Evolutionary conservation across 37 sponge, comb jelly and placozoan species (phyloP).

Genomic region (Tethya wilhelma): DNA sequence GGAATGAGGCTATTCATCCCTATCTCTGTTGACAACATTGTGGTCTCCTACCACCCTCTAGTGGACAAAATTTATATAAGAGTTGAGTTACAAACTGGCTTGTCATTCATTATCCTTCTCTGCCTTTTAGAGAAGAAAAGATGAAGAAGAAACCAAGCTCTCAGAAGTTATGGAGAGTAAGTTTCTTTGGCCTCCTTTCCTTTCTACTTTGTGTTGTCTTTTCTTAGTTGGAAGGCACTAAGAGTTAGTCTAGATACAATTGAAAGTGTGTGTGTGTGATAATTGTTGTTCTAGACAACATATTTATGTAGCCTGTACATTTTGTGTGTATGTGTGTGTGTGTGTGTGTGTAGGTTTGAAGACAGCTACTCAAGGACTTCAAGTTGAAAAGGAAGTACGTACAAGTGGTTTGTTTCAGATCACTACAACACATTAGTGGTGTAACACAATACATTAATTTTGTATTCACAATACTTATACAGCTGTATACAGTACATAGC

Average conservation of each 20-base stretch:
- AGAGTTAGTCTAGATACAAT: neutral
- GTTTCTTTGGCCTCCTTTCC: neutral
- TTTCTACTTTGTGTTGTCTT: neutral
- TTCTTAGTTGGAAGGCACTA: neutral
- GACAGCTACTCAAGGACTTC: slow-evolving; percentile 78
- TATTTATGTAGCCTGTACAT: no score
- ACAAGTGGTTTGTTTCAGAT: no score
- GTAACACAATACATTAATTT: no score
- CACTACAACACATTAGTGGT: no score
- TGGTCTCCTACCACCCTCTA: neutral
- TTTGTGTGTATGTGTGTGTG: no score
- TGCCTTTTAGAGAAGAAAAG: slow-evolving; percentile 34
- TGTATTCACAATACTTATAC: no score
- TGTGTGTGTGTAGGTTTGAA: slow-evolving; percentile 61
- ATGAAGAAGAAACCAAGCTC: slow-evolving; percentile 65
- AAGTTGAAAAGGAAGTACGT: slow-evolving; percentile 87
- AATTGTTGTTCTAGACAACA: neutral
- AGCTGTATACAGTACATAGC: no score
- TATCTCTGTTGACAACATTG: neutral
- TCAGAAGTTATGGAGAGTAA: slow-evolving; percentile 72
- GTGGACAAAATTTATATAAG: neutral
- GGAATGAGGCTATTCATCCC: neutral
- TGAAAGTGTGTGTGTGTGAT: neutral
- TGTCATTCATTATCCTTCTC: no score
- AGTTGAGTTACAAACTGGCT: no score